Conservation (phyloP, 64 coral and sea anemone genomes). For the Pocillopora verrucosa region DNA sequence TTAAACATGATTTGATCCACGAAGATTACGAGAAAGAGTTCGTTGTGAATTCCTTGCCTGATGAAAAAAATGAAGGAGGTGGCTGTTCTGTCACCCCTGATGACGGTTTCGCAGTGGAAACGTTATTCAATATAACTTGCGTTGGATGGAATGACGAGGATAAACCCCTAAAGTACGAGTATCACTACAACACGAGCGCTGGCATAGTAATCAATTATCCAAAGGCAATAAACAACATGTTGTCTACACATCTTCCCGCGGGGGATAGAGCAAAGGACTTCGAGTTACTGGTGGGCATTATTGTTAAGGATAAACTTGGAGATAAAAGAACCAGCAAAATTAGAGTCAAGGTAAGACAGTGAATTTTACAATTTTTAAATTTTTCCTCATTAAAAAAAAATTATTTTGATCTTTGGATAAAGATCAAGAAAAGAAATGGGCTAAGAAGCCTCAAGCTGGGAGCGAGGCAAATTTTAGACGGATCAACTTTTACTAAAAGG, state of each 20-base stretch:
- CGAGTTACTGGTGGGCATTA: constrained; percentile 6
- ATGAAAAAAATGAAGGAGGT: not conserved
- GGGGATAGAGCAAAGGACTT: not conserved
- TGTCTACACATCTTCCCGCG: constrained; percentile 22
- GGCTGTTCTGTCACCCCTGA: constrained; percentile 23
- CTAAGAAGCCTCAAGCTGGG: no score
- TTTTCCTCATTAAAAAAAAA: no score
- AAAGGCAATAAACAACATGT: not conserved
- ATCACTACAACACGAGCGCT: constrained; percentile 9
- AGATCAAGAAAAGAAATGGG: no score
- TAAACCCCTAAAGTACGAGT: not conserved
- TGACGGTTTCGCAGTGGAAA: constrained; percentile 24
- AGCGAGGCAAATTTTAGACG: no score
- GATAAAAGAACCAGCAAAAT: not conserved
- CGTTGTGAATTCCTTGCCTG: not conserved
- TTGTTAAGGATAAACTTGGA: constrained; percentile 19
- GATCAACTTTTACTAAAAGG: no score
- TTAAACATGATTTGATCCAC: not conserved
- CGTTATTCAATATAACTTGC: constrained; percentile 42
- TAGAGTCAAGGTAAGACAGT: not conserved
- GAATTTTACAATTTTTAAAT: not conserved
- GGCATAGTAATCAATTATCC: constrained; percentile 17
- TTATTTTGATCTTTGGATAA: no score
- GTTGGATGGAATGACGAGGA: constrained; percentile 44
- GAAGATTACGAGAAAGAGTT: not conserved